These are phyloP conservation scores for Antitype chi DNA, from an alignment of 2,888 invertebrate genomes.

Conservation along the genomic window DNA sequence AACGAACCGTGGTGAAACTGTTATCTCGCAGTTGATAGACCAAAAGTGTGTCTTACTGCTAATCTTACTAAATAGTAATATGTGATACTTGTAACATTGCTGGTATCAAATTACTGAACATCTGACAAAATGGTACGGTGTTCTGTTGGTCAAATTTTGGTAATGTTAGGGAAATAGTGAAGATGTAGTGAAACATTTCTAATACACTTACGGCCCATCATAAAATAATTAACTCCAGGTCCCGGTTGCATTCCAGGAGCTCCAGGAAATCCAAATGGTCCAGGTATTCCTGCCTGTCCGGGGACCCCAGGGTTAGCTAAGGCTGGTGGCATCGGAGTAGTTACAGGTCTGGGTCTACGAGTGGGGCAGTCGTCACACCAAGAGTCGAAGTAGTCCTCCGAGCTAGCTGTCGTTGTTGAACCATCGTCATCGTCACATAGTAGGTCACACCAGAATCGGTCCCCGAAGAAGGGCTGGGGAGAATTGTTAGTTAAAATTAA, in stretches of 20 bases:
- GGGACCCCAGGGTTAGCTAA: slow-evolving; percentile 11
- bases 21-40: not conserved
- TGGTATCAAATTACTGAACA: not conserved
- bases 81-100: not conserved
- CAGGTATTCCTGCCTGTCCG: not conserved
- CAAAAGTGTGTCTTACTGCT: not conserved
- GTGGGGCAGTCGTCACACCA: slow-evolving; percentile 42
- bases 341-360: slow-evolving; percentile 56
- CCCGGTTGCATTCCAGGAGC: slow-evolving; percentile 17
- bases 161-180: not conserved
- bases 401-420: slow-evolving; percentile 58
- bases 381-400: slow-evolving; percentile 44
- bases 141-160: not conserved
- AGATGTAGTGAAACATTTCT: not conserved
- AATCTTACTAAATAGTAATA: not conserved
- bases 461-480: slow-evolving; percentile 78
- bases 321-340: slow-evolving; percentile 31
- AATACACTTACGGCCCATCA: slow-evolving; percentile 41
- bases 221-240: slow-evolving; percentile 11
- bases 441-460: slow-evolving; percentile 72
- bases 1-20: not conserved
- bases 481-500: not conserved
- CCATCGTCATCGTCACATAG: slow-evolving; percentile 75
- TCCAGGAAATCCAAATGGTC: not conserved
- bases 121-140: no score